Evolutionary conservation across 23 tunicate genomes (phyloP), one percentile per base, ranked within the genome.

Genomic region (Trididemnum clinides): DNA sequence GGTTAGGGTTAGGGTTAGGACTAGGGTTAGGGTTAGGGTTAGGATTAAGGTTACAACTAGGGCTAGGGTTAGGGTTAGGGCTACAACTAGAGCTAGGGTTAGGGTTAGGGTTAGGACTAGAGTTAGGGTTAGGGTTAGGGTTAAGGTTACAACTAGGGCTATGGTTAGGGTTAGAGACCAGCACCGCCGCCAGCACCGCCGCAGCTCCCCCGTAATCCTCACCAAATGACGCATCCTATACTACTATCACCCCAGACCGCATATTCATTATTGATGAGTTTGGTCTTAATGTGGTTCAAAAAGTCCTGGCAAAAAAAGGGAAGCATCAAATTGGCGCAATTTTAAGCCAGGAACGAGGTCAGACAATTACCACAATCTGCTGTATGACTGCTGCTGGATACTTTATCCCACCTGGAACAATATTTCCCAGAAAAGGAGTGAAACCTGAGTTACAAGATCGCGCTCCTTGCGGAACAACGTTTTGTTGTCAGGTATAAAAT

Each of bases 211-310:
- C n/a, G n/a, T n/a, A n/a, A n/a, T n/a, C n/a, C n/a, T n/a, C n/a
- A n/a, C n/a, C n/a, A n/a, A n/a, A n/a, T n/a, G n/a, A n/a, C n/a
- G n/a, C n/a, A n/a, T 44, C 54, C 54, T 15, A 62, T 4, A 62
- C 18, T 62, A 62, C 21, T 62, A 62, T 26, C 21, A 4, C 69
- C 4, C 54, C 54, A 7, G 69, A 62, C 21, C 81, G 81, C 12
- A 21, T 74, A n/a, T 6, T n/a, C 31, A 78, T 50, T 30, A 22
- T 78, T 65, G 83, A 78, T 50, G 65, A 78, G 62, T 78, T 33
- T 21, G 83, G 83, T 34, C 35, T 78, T 2, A 78, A 3, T 5
- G 83, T 49, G 28, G 83, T 51, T 78, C 65, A 78, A 78, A 78
- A 78, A 36, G 37, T 69, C 5, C n/a, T 69, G 6, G 76, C 37